Evolutionary conservation across 2,888 invertebrate species (phyloP), one percentile per base, ranked within the genome.

Genomic region (Amiota minor): DNA sequence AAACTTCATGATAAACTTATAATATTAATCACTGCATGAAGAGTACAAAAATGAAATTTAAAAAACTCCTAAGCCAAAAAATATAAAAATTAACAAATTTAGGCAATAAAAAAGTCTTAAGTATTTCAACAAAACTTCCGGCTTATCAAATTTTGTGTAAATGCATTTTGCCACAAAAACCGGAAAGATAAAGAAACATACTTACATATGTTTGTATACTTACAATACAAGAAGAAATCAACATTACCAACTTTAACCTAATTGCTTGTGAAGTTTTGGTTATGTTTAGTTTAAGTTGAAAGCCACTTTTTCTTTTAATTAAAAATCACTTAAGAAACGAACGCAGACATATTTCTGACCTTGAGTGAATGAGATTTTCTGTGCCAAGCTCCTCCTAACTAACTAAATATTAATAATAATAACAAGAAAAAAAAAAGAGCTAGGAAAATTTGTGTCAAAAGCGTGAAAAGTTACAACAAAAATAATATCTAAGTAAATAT

Each of bases 211-310:
- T 50, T 50, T 11, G 12, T 20, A 45, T 59, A 61, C 18, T 50
- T 50, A n/a, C 75, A 75, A 84, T 84, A 81, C 79, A 83, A 85
- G 74, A 85, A 82, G 85, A 83, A 83, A 84, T 35, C 35, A 85
- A 83, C 79, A 82, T 78, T 81, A 74, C 72, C 71, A 59, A 56
- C 53, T 61, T 50, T 71, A 72, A 76, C 82, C 84, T 83, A 83
- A 83, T 83, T 83, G 85, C 77, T 85, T 83, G 85, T 85, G 85
- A 83, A 83, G 85, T 85, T 83, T 35, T 6, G 78, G 74, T 4
- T 35, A 35, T 35, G 35, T 35, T 6, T 35, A 35, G 35, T 71
- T 70, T 71, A 73, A 73, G 74, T 68, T 55, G 23, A 55, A 67
- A 49, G 23, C 23, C 65, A 70, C 74, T 73, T 68, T 35, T 55